Evolutionary conservation across 2,888 invertebrate species (phyloP).

Genomic region (Xylocampa areola): DNA sequence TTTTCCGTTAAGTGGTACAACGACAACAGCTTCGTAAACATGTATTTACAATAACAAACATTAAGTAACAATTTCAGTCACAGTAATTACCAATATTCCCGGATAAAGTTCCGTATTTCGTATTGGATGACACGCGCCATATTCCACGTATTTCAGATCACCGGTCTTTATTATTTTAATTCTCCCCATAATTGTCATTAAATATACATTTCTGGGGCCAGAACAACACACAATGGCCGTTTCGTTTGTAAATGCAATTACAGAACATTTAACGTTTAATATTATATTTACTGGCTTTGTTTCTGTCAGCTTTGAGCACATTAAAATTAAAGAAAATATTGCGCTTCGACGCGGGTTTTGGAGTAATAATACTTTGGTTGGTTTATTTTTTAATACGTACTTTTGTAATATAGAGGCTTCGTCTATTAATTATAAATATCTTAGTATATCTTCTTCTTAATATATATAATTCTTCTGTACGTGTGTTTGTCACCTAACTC

Average conservation of each 20-base stretch:
- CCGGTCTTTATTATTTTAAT: constrained; percentile 48
- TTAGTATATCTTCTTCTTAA: too few relatives aligned
- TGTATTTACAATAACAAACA: constrained; percentile 1
- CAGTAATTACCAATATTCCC: constrained; percentile 27
- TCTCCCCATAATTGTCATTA: constrained; percentile 38
- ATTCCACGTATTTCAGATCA: constrained; percentile 34
- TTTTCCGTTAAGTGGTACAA: not conserved
- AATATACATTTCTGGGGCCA: constrained; percentile 64
- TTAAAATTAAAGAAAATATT: constrained; percentile 43
- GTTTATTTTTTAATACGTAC: too few relatives aligned
- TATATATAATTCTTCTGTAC: too few relatives aligned
- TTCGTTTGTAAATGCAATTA: constrained; percentile 60
- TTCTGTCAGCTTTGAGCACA: constrained; percentile 40
- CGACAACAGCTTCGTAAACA: too few relatives aligned
- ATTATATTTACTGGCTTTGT: constrained; percentile 46
- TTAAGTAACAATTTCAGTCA: constrained; percentile 8
- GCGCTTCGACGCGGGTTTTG: constrained; percentile 23
- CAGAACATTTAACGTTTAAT: constrained; percentile 62
- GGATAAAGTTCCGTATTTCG: constrained; percentile 9
- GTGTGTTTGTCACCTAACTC: too few relatives aligned
- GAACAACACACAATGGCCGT: constrained; percentile 55
- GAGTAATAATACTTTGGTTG: too few relatives aligned
- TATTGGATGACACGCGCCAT: constrained; percentile 3
- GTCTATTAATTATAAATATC: too few relatives aligned
- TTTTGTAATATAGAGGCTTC: too few relatives aligned